Conservation (phyloP, 2,888 invertebrate species). For the Ceramica pisi region DNA sequence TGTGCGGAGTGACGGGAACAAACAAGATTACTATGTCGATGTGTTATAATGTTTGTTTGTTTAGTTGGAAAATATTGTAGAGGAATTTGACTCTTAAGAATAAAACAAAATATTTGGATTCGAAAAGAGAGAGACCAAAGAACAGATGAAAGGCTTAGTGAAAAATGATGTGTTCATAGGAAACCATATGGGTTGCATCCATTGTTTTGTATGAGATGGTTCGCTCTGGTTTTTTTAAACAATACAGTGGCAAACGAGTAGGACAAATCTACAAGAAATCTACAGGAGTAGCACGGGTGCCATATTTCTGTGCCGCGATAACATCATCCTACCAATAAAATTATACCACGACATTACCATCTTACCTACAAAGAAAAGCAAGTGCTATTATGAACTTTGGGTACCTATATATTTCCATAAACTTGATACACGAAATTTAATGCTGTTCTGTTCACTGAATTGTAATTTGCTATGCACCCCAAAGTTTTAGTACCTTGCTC, state of each 20-base stretch:
- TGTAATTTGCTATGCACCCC: constrained; percentile 20
- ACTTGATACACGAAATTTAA: constrained; percentile 3
- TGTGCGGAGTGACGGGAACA: constrained; percentile 42
- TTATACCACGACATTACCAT: too few species aligned
- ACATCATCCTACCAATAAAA: too few species aligned
- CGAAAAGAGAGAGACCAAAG: background rate
- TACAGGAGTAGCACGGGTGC: too few species aligned
- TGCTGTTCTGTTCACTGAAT: constrained; percentile 21
- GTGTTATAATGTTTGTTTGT: constrained; percentile 2
- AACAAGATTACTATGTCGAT: constrained; percentile 51
- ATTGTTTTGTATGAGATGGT: background rate
- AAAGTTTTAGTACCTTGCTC: constrained; percentile 20
- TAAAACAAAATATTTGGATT: too few species aligned
- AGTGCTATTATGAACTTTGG: too few species aligned
- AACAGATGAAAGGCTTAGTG: background rate
- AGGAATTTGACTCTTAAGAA: too few species aligned
- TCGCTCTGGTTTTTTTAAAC: background rate
- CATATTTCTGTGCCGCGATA: too few species aligned
- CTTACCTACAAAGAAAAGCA: too few species aligned
- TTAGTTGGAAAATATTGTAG: background rate
- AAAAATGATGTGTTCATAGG: background rate
- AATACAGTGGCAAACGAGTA: too few species aligned
- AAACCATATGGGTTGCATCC: background rate
- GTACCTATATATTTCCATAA: background rate
- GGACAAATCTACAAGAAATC: too few species aligned